A percentile compares a stretch with the other conserved stretches of the same genome.
phyloP scores from a whole-genome alignment of 2,888 invertebrate species.

The Zootermopsis nevadensis region DNA sequence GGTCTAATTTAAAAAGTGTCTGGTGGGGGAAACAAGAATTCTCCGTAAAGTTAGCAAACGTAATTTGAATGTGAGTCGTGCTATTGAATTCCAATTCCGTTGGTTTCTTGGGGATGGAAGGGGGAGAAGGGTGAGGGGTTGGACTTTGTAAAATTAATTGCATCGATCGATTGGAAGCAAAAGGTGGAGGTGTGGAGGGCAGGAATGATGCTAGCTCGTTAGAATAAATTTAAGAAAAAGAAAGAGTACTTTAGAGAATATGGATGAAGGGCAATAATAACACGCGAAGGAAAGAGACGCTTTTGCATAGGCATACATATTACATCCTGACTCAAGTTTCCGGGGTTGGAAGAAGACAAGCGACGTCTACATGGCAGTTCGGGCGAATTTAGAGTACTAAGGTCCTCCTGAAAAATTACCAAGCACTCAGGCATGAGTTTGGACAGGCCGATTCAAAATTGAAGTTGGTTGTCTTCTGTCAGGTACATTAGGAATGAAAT shows the following conservation, averaged over 20 bases:
- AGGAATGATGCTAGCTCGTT: slow-evolving; percentile 28
- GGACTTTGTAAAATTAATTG: slow-evolving; percentile 44
- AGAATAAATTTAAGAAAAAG: slow-evolving; percentile 13
- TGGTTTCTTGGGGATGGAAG: slow-evolving; percentile 14
- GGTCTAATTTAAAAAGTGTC: slow-evolving; percentile 33
- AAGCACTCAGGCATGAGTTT: too few species aligned
- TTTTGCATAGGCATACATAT: not conserved
- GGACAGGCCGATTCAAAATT: too few species aligned
- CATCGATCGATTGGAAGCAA: slow-evolving; percentile 28
- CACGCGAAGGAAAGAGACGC: not conserved
- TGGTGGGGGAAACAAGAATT: slow-evolving; percentile 10
- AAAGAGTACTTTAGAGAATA: too few species aligned
- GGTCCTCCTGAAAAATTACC: too few species aligned
- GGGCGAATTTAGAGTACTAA: not conserved
- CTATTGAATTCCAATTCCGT: slow-evolving; percentile 43
- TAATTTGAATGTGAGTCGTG: slow-evolving; percentile 29
- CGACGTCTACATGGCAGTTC: not conserved
- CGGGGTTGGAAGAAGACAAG: not conserved
- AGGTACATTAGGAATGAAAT: too few species aligned
- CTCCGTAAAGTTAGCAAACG: slow-evolving; percentile 29
- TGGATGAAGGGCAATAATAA: not conserved
- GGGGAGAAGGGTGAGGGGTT: not conserved
- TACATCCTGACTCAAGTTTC: not conserved
- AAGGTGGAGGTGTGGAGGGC: not conserved
- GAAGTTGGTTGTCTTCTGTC: too few species aligned